Conservation (phyloP, 2,888 invertebrate species). For the Pristionchus arcanus region DNA sequence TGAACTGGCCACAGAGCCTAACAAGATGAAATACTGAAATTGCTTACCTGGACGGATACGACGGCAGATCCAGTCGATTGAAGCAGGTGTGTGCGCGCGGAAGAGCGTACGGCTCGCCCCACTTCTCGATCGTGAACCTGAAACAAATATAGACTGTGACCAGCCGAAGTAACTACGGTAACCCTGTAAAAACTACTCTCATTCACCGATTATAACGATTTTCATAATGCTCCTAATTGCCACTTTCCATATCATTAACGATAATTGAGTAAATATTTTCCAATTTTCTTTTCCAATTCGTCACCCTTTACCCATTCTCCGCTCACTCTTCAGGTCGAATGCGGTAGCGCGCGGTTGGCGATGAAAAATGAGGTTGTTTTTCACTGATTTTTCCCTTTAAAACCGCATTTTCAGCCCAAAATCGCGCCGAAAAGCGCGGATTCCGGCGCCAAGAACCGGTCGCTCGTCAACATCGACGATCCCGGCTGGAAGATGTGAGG, state of each 20-base stretch:
- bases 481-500: constrained; percentile 5
- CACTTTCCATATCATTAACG: too few relatives aligned
- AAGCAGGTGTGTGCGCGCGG: constrained; percentile 93
- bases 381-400: neutral
- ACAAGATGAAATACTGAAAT: too few relatives aligned
- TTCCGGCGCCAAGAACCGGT: neutral
- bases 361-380: constrained; percentile 35
- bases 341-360: constrained; percentile 2
- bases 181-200: neutral
- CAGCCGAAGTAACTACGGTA: neutral
- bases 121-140: constrained; percentile 74
- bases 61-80: constrained; percentile 95
- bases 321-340: neutral
- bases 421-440: constrained; percentile 2
- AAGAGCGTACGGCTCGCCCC: constrained; percentile 73
- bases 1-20: too few relatives aligned
- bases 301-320: neutral
- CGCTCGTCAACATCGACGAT: neutral
- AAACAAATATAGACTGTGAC: neutral
- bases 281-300: too few relatives aligned
- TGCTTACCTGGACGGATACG: constrained; percentile 87
- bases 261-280: too few relatives aligned
- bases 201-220: neutral
- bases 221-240: too few relatives aligned
- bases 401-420: neutral